phyloP scores from a whole-genome alignment of 1,140 invertebrate genomes.

The Drosophila gunungcola region DNA sequence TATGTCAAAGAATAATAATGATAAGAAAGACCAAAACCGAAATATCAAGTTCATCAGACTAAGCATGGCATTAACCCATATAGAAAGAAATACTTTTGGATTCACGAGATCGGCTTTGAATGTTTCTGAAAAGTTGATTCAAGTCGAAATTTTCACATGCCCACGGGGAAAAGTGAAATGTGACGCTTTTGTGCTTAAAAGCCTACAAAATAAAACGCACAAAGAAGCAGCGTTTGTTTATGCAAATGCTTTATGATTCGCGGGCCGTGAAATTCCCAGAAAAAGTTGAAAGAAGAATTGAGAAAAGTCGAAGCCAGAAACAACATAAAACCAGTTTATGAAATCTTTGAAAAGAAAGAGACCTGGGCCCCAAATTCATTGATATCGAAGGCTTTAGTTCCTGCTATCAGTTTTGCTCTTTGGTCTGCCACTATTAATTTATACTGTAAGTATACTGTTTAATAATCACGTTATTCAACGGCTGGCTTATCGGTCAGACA shows the following conservation, averaged over 20 bases:
- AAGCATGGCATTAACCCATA: constrained; percentile 67
- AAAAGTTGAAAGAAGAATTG: constrained; percentile 17
- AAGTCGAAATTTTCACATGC: constrained; percentile 41
- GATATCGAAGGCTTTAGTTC: constrained; percentile 17
- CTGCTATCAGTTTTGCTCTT: constrained; percentile 24
- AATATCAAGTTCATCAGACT: constrained; percentile 64
- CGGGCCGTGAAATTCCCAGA: constrained; percentile 35
- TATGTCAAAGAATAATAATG: constrained; percentile 52
- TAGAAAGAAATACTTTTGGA: constrained; percentile 22
- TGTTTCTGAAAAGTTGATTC: constrained; percentile 34
- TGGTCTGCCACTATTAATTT: constrained; percentile 20
- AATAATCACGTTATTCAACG: constrained; percentile 50
- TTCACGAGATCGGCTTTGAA: constrained; percentile 4
- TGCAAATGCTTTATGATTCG: constrained; percentile 74
- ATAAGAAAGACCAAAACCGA: constrained; percentile 54
- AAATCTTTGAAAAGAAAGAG: constrained; percentile 17
- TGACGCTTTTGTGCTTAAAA: constrained; percentile 70
- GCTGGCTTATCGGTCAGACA: constrained; percentile 68
- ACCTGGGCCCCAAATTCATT: constrained; percentile 10
- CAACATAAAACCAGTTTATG: constrained; percentile 20
- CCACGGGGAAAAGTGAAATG: constrained; percentile 67
- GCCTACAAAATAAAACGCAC: constrained; percentile 31
- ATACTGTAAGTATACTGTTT: constrained; percentile 63
- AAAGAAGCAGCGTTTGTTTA: constrained; percentile 60
- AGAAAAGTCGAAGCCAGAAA: constrained; percentile 16